Base-by-base conservation (phyloP, 2,113 vertebrate species). In the Oncorhynchus tshawytscha region DNA sequence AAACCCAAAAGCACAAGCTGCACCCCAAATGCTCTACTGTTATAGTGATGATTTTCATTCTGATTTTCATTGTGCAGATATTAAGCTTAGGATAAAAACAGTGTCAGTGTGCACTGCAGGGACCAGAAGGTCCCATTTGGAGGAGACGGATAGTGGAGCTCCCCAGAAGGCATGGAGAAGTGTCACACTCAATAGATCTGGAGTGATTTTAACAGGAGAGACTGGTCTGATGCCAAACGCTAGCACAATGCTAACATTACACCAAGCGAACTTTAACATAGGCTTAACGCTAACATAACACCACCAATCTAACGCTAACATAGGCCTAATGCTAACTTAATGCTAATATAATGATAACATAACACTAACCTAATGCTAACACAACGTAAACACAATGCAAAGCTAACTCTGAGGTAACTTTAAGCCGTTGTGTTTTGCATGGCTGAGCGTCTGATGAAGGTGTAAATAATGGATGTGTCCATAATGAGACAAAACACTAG, bases 401-500 rank as follows among this genome's bases (percentile, higher is more conserved):
- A 54, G 51, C 51, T 54, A 54, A 54, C 16, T 54, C 16, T 54
- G 16, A 18, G 66, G 45, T 70, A 64, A 73, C 49, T 67, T 62
- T 74, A 29, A 70, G 12, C 64, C 16, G 11, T 49, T 78, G 59
- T 66, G n/a, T 25, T 70, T 70, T 11, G 25, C 57, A 70, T 78
- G 60, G 60, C 65, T 78, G 54, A 67, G 39, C 27, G 31, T 74
- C 60, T 78, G 31, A 78, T 70, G 77, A 78, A 31, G 24, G 31
- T 68, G 27, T 78, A 62, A 73, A 73, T 74, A 59, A 78, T 78
- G 66, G 51, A 78, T 69, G 66, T 39, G 15, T 39, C 24, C 24
- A 25, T 75, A 57, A 57, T 72, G 76, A 78, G 76, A 65, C 48
- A 68, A 60, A 60, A 12, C 39, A 45, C 39, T 45, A 45, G 9